These are phyloP conservation scores for Hylia prasina DNA, from an alignment of 2,113 vertebrate genomes.

Conservation along the genomic window DNA sequence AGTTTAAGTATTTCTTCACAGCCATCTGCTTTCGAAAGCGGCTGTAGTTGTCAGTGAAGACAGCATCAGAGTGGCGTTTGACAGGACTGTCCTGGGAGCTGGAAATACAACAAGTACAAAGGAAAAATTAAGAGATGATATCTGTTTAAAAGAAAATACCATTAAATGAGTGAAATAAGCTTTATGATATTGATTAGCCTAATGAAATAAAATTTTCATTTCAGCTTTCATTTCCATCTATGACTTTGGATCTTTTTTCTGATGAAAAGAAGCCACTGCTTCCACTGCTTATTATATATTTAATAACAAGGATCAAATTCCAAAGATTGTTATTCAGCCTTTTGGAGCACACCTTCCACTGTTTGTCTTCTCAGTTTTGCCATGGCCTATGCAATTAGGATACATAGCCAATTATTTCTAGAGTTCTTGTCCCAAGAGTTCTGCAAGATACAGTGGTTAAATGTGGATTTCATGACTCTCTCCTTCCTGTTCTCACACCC, in stretches of 20 bases:
- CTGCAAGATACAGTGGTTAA: neutral
- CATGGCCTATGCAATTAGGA: neutral
- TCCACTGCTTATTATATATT: neutral
- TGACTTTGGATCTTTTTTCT: neutral
- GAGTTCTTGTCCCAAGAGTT: neutral
- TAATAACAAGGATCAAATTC: neutral
- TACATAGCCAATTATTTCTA: neutral
- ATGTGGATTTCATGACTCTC: neutral
- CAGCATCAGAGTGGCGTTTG: slow-evolving; percentile 93
- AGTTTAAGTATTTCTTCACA: slow-evolving; percentile 94
- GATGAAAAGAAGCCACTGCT: neutral
- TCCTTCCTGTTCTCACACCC: neutral
- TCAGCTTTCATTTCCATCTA: neutral
- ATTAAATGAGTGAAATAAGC: neutral
- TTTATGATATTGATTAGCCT: neutral
- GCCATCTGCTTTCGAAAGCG: slow-evolving; percentile 96
- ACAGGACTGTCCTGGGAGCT: slow-evolving; percentile 79
- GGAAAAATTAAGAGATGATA: neutral
- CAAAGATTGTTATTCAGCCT: neutral
- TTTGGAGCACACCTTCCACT: neutral
- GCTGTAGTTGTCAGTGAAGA: slow-evolving; percentile 97
- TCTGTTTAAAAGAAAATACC: neutral
- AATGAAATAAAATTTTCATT: neutral
- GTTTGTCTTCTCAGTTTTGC: neutral
- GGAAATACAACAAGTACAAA: slow-evolving; percentile 24